phyloP scores from a whole-genome alignment of 2,888 invertebrate genomes.

The Drosophila affinis region DNA sequence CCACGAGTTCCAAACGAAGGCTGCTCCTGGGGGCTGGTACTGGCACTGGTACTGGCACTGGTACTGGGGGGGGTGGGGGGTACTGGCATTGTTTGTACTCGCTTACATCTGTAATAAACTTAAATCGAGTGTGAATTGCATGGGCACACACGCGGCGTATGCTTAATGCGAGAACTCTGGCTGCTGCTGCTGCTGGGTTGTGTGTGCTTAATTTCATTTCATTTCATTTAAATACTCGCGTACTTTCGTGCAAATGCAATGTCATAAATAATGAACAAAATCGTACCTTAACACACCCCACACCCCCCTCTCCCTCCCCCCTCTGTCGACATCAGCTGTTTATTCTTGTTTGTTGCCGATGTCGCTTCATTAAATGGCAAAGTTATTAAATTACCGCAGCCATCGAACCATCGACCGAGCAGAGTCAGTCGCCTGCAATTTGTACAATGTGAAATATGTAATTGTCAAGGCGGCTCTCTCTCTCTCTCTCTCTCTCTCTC shows the following conservation, averaged over 20 bases:
- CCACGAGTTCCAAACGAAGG: constrained; percentile 39
- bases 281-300: constrained; percentile 48
- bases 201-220: constrained; percentile 37
- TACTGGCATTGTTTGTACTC: constrained; percentile 31
- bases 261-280: constrained; percentile 71
- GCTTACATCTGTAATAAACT: constrained; percentile 59
- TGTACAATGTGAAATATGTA: constrained; percentile 76
- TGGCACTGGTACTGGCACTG: too few species aligned
- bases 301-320: neutral
- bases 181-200: constrained; percentile 27
- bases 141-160: constrained; percentile 51
- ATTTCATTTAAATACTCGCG: constrained; percentile 55
- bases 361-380: constrained; percentile 75
- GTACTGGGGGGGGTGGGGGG: neutral
- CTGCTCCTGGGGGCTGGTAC: constrained; percentile 3
- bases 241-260: constrained; percentile 36
- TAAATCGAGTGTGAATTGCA: constrained; percentile 78
- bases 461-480: constrained; percentile 65
- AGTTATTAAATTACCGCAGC: constrained; percentile 75
- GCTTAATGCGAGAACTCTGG: constrained; percentile 35
- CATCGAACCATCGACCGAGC: constrained; percentile 44
- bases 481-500: constrained; percentile 6
- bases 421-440: constrained; percentile 74
- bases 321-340: constrained; percentile 64
- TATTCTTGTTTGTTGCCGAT: constrained; percentile 39